Evolutionary conservation across 35 echinoderm and acorn worm species (phyloP).

Genomic region (Acanthaster planci): DNA sequence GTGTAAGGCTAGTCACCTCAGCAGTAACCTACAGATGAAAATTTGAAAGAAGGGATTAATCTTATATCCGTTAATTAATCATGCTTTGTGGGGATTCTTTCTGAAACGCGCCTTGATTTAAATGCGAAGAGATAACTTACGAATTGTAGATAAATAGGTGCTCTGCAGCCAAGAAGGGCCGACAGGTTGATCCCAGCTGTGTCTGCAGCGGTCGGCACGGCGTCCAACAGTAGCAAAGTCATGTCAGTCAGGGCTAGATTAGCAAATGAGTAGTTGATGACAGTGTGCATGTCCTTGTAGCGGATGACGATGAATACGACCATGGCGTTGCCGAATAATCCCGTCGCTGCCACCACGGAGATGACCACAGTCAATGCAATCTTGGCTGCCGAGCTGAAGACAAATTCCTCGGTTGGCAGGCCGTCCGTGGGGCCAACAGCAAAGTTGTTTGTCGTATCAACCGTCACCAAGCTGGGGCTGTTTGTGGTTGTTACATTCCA

Average conservation of each 20-base stretch:
- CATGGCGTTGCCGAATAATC: conserved; percentile 50
- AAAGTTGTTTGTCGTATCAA: no score
- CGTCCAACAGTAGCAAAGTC: conserved; percentile 59
- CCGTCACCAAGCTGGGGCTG: no score
- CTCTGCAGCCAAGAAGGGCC: conserved; percentile 46
- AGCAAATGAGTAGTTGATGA: conserved; percentile 79
- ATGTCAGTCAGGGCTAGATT: conserved; percentile 82
- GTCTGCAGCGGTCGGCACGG: conserved; percentile 62
- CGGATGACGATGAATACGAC: conserved; percentile 57
- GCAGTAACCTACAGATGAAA: no score
- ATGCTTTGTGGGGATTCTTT: no score
- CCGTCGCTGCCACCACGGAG: conserved; percentile 24
- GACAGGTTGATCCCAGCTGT: conserved; percentile 43
- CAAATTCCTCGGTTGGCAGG: not conserved
- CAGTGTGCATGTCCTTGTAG: conserved; percentile 76
- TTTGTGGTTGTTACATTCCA: no score
- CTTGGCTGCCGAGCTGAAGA: conserved; percentile 14
- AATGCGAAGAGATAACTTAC: no score
- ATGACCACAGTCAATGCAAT: conserved; percentile 26
- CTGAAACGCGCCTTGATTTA: no score
- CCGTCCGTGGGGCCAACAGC: no score
- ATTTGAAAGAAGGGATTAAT: no score
- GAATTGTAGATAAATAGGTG: conserved; percentile 57
- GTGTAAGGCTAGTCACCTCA: no score
- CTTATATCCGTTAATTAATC: no score